Conservation (phyloP, 2,797 vertebrate species). For the Danio kyathit region DNA sequence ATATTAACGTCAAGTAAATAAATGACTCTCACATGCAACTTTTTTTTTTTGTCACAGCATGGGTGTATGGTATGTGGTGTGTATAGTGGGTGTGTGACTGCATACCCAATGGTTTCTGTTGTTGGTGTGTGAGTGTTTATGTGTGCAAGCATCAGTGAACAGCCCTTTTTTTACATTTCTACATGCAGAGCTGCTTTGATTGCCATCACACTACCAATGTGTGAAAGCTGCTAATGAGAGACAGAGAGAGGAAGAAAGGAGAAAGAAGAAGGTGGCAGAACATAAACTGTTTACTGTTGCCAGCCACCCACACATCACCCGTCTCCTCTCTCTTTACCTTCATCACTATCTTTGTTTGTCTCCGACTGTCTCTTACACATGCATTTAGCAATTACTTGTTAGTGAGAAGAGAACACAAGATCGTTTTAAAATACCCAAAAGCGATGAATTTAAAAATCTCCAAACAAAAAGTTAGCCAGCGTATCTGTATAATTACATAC, state of each 20-base stretch:
- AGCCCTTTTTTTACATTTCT: constrained; percentile 30
- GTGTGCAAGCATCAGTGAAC: constrained; percentile 33
- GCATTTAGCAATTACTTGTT: constrained; percentile 11
- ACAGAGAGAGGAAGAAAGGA: constrained; percentile 14
- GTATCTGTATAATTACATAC: constrained; percentile 66
- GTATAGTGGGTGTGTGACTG: no score
- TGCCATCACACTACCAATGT: constrained; percentile 49
- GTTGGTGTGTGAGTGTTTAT: background rate
- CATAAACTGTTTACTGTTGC: constrained; percentile 47
- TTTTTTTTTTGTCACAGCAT: no score
- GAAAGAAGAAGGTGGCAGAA: constrained; percentile 39
- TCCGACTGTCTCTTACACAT: constrained; percentile 26
- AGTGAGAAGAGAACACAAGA: background rate
- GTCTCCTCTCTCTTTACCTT: constrained; percentile 52
- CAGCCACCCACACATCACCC: constrained; percentile 50
- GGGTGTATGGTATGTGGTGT: no score
- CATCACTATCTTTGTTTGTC: constrained; percentile 4
- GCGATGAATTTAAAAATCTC: constrained; percentile 33
- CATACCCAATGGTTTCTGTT: no score
- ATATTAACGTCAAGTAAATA: no score
- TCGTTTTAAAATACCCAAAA: constrained; percentile 32
- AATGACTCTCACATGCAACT: no score
- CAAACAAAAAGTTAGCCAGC: constrained; percentile 53
- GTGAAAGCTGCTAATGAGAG: constrained; percentile 55
- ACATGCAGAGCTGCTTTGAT: constrained; percentile 48